These are phyloP conservation scores for Apodemus speciosus DNA, from an alignment of 2,113 vertebrate genomes.

Conservation along the genomic window DNA sequence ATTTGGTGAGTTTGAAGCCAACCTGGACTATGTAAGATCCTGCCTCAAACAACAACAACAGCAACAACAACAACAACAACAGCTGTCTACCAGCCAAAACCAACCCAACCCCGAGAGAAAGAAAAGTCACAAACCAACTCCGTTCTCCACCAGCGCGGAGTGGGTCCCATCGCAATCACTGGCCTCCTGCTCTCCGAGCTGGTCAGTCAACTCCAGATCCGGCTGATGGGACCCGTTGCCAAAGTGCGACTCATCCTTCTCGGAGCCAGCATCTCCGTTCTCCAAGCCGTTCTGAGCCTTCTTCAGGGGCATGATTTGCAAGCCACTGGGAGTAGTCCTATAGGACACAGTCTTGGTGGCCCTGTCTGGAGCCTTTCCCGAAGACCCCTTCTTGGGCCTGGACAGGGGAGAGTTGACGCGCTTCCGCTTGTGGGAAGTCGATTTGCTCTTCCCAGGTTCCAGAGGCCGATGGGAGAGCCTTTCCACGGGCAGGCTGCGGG, in stretches of 20 bases:
- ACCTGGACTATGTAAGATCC: not conserved
- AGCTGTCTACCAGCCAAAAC: not conserved
- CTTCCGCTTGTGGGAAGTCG: conserved; percentile 91
- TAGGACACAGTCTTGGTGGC: conserved; percentile 92
- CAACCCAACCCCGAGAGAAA: conserved; percentile 4
- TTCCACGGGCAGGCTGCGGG: conserved; percentile 78
- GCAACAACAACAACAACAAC: not conserved
- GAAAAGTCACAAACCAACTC: conserved; percentile 89
- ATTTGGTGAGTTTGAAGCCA: not conserved
- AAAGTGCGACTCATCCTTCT: conserved; percentile 89
- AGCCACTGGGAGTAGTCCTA: conserved; percentile 90
- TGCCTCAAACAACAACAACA: not conserved
- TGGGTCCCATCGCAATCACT: conserved; percentile 84
- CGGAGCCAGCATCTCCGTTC: conserved; percentile 88
- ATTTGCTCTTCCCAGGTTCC: conserved; percentile 87
- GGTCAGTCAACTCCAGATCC: conserved; percentile 84
- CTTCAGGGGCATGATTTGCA: conserved; percentile 92
- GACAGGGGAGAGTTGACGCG: conserved; percentile 87
- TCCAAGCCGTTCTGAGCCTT: conserved; percentile 91
- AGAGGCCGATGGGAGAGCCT: conserved; percentile 85
- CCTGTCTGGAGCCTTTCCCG: conserved; percentile 88
- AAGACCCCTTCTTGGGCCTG: conserved; percentile 88
- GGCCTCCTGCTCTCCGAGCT: conserved; percentile 86
- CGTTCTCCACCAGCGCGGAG: conserved; percentile 86
- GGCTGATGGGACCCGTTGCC: conserved; percentile 89